Evolutionary conservation across 2,888 invertebrate species (phyloP), one percentile per base, ranked within the genome.

Genomic region (Dicyrtomina minuta): DNA sequence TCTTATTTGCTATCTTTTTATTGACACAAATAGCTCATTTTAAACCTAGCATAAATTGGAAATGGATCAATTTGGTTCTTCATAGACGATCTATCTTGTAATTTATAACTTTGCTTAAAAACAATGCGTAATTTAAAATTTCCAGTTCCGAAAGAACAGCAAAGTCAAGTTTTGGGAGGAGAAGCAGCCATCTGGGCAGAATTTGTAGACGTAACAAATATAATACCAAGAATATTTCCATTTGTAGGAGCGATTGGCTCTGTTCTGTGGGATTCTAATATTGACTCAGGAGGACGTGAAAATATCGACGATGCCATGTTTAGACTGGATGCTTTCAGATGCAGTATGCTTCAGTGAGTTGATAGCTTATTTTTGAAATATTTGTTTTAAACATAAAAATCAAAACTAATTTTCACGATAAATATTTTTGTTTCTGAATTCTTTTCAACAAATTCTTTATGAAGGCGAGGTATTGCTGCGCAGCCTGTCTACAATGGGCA

Each of bases 141-240:
- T 60, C 1, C 43, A 75, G 72, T 75, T 0, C 79, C 80, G 1
- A 80, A 80, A 0, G 80, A 78, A 3, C 70, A 76, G n/a, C 87
- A 88, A 77, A 79, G 85, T 1, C 83, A 89, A 65, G 88, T 96
- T 27, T 81, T 93, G 15, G 96, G 96, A 0, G 96, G 96, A 0
- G 95, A 95, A 81, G 92, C 93, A 0, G 93, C 93, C 79, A 90
- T 96, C 89, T 96, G 96, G 95, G 88, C 88, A 2, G 70, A 60
- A 53, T 70, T 49, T 33, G 91, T 92, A 0, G 92, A 95, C 80
- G 83, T 83, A 39, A 85, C 86, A 26, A 87, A 87, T 79, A 79
- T 87, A 22, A 82, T 86, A 68, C 81, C 85, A 2, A 79, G 84
- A 66, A 86, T 92, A 8, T 96, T 93, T 90, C 96, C 96, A 0